Percentiles rank a stretch among this genome's conserved stretches.
Conservation (phyloP, 37 sponge, comb jelly and placozoan genomes). For the Eunapius fragilis region DNA sequence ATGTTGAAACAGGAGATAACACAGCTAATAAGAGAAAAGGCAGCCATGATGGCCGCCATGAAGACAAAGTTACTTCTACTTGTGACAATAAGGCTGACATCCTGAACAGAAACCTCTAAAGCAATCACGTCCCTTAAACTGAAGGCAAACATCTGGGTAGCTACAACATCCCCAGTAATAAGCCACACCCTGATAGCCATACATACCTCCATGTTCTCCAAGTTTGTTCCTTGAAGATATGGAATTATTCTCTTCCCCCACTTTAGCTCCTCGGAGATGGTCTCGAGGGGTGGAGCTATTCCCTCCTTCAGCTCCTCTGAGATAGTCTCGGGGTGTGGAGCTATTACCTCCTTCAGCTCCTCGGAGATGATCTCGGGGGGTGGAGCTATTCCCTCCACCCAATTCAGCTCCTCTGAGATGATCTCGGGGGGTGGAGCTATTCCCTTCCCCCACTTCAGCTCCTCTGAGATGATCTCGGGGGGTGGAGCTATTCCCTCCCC, state of each 20-base stretch:
- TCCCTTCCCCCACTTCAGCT: neutral
- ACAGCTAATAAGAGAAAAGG: too few relatives aligned
- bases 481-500: neutral
- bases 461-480: neutral
- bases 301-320: neutral
- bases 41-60: too few relatives aligned
- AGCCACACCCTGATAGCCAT: neutral
- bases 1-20: too few relatives aligned
- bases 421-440: neutral
- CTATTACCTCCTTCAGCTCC: neutral
- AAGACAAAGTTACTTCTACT: too few relatives aligned
- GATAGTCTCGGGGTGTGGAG: neutral
- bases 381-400: neutral
- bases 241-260: neutral
- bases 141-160: too few relatives aligned
- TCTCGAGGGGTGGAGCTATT: neutral
- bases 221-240: neutral
- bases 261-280: neutral
- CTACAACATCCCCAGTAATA: neutral
- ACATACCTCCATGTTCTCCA: neutral
- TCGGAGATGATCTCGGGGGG: neutral
- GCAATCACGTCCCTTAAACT: too few relatives aligned
- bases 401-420: neutral
- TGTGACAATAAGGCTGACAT: too few relatives aligned
- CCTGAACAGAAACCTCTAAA: too few relatives aligned